phyloP scores from a whole-genome alignment of 2,888 invertebrate genomes.

The Mylabris sibirica region DNA sequence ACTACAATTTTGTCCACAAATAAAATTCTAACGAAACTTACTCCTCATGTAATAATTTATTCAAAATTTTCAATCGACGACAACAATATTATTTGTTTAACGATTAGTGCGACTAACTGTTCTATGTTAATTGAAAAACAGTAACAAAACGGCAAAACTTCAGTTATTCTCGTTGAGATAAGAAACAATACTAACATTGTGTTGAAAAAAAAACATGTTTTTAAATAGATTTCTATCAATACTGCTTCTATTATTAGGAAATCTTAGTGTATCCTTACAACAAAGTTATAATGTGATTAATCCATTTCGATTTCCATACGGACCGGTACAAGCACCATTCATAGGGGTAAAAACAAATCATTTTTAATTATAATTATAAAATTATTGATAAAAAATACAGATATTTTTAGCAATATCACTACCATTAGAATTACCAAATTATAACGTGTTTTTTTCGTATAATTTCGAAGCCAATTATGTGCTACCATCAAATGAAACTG shows the following conservation, averaged over 20 bases:
- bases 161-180: not conserved
- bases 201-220: not conserved
- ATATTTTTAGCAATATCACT: constrained; percentile 74
- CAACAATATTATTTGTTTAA: not conserved
- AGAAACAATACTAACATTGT: not conserved
- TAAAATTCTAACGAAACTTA: no score
- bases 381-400: constrained; percentile 59
- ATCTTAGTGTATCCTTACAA: not conserved
- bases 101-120: constrained; percentile 26
- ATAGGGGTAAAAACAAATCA: constrained; percentile 36
- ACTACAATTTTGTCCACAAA: no score
- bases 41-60: not conserved
- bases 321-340: constrained; percentile 35
- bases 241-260: not conserved
- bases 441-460: constrained; percentile 75
- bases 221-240: not conserved
- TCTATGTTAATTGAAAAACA: constrained; percentile 26
- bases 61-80: not conserved
- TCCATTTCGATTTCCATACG: constrained; percentile 35
- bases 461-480: constrained; percentile 77
- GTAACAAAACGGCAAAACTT: constrained; percentile 14
- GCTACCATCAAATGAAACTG: constrained; percentile 65
- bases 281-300: constrained; percentile 20
- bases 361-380: not conserved
- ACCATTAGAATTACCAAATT: constrained; percentile 72